A percentile compares a stretch with the other conserved stretches of the same genome.
Evolutionary conservation across 2,797 vertebrate genomes (phyloP).

Genomic region (Acrocephalus scirpaceus): DNA sequence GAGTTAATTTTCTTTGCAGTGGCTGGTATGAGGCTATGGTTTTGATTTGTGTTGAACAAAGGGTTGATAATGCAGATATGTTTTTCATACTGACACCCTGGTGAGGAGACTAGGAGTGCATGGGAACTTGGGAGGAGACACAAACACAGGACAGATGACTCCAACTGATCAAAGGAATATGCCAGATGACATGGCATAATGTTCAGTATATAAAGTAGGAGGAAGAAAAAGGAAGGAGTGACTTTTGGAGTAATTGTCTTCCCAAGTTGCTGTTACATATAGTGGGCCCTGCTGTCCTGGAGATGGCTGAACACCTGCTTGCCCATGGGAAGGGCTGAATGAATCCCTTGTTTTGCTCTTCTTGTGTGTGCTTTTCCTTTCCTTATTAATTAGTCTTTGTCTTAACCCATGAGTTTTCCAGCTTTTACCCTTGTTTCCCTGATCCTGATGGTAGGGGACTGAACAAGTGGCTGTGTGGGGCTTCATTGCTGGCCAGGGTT

Average conservation of each 20-base stretch:
- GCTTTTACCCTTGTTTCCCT: background rate
- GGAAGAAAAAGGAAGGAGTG: background rate
- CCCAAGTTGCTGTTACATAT: background rate
- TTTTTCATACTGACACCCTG: background rate
- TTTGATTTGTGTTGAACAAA: background rate
- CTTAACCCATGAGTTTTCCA: background rate
- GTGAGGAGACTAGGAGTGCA: background rate
- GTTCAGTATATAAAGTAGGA: background rate
- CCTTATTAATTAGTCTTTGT: background rate
- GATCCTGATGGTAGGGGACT: no score
- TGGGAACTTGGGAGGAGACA: background rate
- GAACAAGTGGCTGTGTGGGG: rapidly evolving
- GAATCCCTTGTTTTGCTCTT: background rate
- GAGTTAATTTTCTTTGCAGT: background rate
- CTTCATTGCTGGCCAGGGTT: background rate
- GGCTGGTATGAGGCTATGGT: background rate
- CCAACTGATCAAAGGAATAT: background rate
- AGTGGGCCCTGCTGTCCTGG: background rate
- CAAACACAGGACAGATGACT: background rate
- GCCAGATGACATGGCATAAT: background rate
- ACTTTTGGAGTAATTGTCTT: background rate
- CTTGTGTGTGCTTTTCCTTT: background rate
- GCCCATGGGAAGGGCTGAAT: background rate
- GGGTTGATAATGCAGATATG: background rate
- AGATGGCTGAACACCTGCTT: background rate